Percentiles rank a stretch among this genome's conserved stretches.
phyloP scores from a whole-genome alignment of 2,797 vertebrate species.

The Rhynchotus rufescens region DNA sequence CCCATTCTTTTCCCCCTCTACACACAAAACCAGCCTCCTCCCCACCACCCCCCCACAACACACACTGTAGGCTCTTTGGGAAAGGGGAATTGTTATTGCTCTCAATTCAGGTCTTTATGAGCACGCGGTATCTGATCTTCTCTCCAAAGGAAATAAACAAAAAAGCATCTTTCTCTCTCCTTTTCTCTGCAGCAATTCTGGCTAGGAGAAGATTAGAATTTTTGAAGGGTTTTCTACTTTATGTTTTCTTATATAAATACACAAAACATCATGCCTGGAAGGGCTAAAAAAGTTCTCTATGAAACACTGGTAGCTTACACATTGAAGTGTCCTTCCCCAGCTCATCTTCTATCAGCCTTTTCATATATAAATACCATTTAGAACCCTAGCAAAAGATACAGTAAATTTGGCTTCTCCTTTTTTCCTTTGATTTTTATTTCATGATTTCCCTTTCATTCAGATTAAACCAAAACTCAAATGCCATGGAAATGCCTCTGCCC shows the following conservation, averaged over 20 bases:
- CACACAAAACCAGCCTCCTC: neutral
- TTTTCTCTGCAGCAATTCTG: neutral
- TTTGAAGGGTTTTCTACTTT: neutral
- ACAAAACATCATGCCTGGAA: neutral
- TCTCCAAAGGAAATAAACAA: constrained; percentile 11
- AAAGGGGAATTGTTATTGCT: constrained; percentile 33
- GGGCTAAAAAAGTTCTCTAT: neutral
- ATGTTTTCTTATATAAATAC: constrained; percentile 1
- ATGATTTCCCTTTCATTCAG: neutral
- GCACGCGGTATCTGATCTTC: constrained; percentile 39
- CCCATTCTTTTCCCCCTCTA: neutral
- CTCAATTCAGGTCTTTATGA: constrained; percentile 33
- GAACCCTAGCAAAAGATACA: neutral
- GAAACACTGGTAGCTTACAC: neutral
- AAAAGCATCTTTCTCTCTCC: neutral
- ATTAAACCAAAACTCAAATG: neutral
- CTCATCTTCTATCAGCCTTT: neutral
- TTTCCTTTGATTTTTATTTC: neutral
- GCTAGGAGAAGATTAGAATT: neutral
- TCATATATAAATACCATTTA: neutral
- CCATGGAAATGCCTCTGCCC: neutral
- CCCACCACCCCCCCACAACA: neutral
- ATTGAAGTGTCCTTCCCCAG: neutral
- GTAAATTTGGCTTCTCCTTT: neutral
- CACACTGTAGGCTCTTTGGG: constrained; percentile 38